These are phyloP conservation scores for Perithous albicinctus DNA, from an alignment of 2,888 invertebrate genomes.

Conservation along the genomic window DNA sequence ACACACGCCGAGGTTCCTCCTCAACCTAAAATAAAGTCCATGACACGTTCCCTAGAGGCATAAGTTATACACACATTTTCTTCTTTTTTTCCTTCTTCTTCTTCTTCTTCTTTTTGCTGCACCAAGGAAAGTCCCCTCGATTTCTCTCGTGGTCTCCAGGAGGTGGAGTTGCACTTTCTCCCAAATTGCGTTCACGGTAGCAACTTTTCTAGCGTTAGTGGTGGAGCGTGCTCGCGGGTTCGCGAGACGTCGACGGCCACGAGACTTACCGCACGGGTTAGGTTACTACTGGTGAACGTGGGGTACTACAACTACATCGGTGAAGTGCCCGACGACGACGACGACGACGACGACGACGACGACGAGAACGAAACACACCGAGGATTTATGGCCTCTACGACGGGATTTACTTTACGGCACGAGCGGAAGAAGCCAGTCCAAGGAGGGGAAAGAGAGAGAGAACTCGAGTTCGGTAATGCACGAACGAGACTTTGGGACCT, in stretches of 20 bases:
- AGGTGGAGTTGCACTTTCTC: constrained; percentile 59
- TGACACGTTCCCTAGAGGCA: constrained; percentile 40
- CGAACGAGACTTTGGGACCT: constrained; percentile 54
- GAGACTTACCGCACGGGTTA: constrained; percentile 49
- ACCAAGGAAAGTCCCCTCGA: constrained; percentile 30
- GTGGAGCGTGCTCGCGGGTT: constrained; percentile 38
- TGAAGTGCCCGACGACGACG: constrained; percentile 29
- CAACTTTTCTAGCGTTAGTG: constrained; percentile 52
- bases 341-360: constrained; percentile 61
- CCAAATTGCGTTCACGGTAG: constrained; percentile 55
- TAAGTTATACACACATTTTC: constrained; percentile 58
- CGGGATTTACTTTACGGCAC: constrained; percentile 70
- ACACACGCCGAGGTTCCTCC: neutral
- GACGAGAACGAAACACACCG: constrained; percentile 54
- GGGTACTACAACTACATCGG: constrained; percentile 41
- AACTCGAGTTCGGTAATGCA: constrained; percentile 58
- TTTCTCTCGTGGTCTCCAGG: neutral
- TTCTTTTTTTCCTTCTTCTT: constrained; percentile 3
- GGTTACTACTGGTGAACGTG: constrained; percentile 29
- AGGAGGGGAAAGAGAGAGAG: constrained; percentile 39
- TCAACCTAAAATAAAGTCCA: constrained; percentile 24
- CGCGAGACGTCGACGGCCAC: constrained; percentile 60
- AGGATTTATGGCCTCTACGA: constrained; percentile 70
- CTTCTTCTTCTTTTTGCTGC: constrained; percentile 6
- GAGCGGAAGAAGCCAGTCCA: constrained; percentile 41